Percentiles rank a stretch among this genome's conserved stretches.
Evolutionary conservation across 2,113 vertebrate genomes (phyloP).

Genomic region (Smithornis capensis): DNA sequence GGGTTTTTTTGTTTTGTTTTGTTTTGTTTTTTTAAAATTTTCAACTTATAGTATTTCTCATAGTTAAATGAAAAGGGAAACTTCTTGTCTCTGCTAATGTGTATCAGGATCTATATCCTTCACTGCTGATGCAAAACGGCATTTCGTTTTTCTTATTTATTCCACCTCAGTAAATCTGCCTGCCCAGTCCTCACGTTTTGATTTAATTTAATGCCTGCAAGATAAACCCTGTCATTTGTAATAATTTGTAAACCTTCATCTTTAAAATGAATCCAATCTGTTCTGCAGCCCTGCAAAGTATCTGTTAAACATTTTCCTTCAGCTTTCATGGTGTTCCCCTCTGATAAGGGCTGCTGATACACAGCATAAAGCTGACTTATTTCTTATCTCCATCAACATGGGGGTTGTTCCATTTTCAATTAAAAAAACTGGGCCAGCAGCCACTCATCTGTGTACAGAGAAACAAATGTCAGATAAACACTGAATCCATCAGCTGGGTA

Average conservation of each 20-base stretch:
- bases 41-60: background rate
- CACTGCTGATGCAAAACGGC: conserved; percentile 54
- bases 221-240: conserved; percentile 69
- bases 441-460: conserved; percentile 40
- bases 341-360: conserved; percentile 34
- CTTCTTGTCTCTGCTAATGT: conserved; percentile 48
- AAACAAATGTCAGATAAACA: conserved; percentile 37
- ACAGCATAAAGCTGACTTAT: conserved; percentile 39
- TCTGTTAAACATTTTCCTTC: conserved; percentile 44
- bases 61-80: conserved; percentile 36
- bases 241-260: conserved; percentile 67
- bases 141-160: conserved; percentile 69
- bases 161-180: conserved; percentile 65
- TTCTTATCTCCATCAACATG: conserved; percentile 54
- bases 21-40: background rate
- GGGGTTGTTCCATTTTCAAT: conserved; percentile 44
- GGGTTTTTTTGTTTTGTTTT: background rate
- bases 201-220: conserved; percentile 73
- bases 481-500: conserved; percentile 25
- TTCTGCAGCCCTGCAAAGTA: conserved; percentile 56
- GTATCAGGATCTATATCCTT: conserved; percentile 46
- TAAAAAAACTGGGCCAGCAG: conserved; percentile 59
- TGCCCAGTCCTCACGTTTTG: conserved; percentile 54
- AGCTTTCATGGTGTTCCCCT: conserved; percentile 27
- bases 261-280: conserved; percentile 67